Percentiles rank a stretch among this genome's conserved stretches.
phyloP scores from a whole-genome alignment of 2,888 invertebrate species.

The Teinopalpus imperialis region DNA sequence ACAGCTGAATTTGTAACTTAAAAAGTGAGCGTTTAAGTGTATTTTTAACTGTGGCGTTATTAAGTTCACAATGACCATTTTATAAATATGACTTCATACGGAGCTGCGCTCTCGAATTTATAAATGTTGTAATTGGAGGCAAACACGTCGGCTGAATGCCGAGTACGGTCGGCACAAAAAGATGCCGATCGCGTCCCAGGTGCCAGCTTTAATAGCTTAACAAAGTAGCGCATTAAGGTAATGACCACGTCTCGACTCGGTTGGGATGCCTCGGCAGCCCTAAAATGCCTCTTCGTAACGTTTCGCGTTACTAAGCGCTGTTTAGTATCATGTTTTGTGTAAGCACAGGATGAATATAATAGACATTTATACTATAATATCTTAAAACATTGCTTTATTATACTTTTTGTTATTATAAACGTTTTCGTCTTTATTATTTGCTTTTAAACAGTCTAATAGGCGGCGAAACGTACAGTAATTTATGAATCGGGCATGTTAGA shows the following conservation, averaged over 20 bases:
- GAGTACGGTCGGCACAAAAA: slow-evolving; percentile 53
- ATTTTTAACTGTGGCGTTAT: slow-evolving; percentile 30
- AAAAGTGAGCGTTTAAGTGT: slow-evolving; percentile 27
- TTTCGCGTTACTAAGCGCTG: slow-evolving; percentile 5
- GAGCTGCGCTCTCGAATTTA: slow-evolving; percentile 50
- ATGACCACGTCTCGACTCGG: slow-evolving; percentile 46
- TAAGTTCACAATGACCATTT: slow-evolving; percentile 50
- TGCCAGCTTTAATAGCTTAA: slow-evolving; percentile 64
- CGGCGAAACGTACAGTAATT: too few relatives aligned
- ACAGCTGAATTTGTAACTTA: slow-evolving; percentile 30
- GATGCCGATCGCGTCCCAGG: slow-evolving; percentile 52
- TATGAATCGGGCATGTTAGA: too few relatives aligned
- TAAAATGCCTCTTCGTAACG: slow-evolving; percentile 44
- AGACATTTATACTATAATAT: too few relatives aligned
- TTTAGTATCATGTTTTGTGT: slow-evolving; percentile 1
- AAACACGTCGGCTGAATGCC: slow-evolving; percentile 53
- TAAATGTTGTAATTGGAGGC: slow-evolving; percentile 65
- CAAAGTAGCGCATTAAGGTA: slow-evolving; percentile 65
- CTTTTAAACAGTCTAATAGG: too few relatives aligned
- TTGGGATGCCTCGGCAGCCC: slow-evolving; percentile 34
- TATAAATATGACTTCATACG: slow-evolving; percentile 62
- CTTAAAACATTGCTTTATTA: too few relatives aligned
- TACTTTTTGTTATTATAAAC: too few relatives aligned
- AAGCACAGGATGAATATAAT: not conserved
- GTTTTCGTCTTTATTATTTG: too few relatives aligned